Evolutionary conservation across 2,113 vertebrate species (phyloP).

Genomic region (Centropus bengalensis): DNA sequence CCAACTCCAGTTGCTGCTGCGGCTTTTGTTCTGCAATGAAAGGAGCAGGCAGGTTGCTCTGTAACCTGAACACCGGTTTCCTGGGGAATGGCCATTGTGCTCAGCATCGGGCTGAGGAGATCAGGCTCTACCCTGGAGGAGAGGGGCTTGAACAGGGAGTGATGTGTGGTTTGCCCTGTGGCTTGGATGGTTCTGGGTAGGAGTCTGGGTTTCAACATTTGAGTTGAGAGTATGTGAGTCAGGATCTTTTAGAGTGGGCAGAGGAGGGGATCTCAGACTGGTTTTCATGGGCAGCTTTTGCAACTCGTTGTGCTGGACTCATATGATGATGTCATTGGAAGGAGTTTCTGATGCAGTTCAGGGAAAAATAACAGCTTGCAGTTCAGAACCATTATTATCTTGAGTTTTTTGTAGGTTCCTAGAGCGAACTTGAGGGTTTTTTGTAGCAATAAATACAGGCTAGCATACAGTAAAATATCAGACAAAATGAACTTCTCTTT

Average conservation of each 20-base stretch:
- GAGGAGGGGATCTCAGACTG: not conserved
- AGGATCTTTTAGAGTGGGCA: not conserved
- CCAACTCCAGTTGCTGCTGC: not conserved
- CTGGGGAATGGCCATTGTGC: fast-evolving
- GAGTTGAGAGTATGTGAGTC: not conserved
- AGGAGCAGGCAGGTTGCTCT: not conserved
- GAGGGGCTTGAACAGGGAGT: not conserved
- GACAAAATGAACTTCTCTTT: not conserved
- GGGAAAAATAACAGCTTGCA: not conserved
- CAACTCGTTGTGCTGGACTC: not conserved
- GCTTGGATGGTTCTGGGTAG: not conserved
- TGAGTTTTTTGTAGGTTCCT: not conserved
- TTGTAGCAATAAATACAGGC: not conserved
- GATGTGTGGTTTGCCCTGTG: fast-evolving
- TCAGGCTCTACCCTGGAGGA: not conserved
- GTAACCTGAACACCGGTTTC: not conserved
- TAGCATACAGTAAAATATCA: not conserved
- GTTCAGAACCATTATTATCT: not conserved
- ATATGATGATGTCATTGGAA: not conserved
- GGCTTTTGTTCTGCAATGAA: not conserved
- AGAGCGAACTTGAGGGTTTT: not conserved
- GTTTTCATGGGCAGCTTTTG: not conserved
- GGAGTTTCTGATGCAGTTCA: not conserved
- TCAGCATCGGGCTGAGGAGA: fast-evolving
- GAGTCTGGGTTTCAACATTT: not conserved